Evolutionary conservation across 2,888 invertebrate species (phyloP), one percentile per base, ranked within the genome.

Genomic region (Odontomyia ornata): DNA sequence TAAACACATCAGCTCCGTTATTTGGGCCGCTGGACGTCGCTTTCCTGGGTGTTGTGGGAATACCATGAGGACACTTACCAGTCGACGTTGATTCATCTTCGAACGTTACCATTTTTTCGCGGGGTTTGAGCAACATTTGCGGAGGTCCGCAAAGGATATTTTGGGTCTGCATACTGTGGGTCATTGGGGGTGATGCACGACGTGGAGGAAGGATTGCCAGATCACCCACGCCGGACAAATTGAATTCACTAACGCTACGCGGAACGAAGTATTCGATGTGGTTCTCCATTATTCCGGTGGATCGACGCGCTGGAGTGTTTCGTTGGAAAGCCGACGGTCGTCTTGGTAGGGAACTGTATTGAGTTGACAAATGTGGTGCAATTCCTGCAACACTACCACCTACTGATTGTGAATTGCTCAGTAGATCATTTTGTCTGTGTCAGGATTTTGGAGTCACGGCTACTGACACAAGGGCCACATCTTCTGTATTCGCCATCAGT

Each of bases 181-280:
- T 84, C 83, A 80, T 84, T 56, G 84, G 82, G 13, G 88, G 86
- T 0, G 88, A 86, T 30, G 73, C 30, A 28, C 88, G 86, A 9
- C 87, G 85, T 1, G 88, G 87, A 4, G 88, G 87, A 0, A 88
- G 87, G 46, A 89, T 83, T 21, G 88, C 88, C 76, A 89, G 86
- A 82, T 91, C 90, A 71, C 90, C 88, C 9, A 91, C 89, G 52
- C 93, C 91, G 0, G 91, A 90, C 77, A 95, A 85, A 84, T 95
- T 93, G 83, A 95, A 95, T 84, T 94, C 95, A 86, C 94, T 94
- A 77, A 94, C 90, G 85, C 94, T 94, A 77, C 95, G 89, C 79
- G 95, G 95, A 79, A 95, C 94, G 84, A 94, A 95, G 85, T 95
- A 95, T 84, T 95, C 95, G 77, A 93, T 88, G 79, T 92, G 89